Conservation (phyloP, 2,113 vertebrate species). For the Orycteropus afer region DNA sequence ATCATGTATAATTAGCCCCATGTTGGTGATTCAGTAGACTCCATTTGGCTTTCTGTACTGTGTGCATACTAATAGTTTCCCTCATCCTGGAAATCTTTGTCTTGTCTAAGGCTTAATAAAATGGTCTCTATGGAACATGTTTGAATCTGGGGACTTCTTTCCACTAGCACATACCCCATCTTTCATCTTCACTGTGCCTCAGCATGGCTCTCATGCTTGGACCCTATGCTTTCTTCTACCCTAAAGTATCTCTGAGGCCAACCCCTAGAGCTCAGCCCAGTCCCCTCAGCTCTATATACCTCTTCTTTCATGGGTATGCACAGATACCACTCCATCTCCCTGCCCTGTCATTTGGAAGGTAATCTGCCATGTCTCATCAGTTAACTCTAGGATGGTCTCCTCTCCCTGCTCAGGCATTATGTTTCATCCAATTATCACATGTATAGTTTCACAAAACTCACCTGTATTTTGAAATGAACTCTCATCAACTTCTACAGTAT, state of each 20-base stretch:
- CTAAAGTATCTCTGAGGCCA: not conserved
- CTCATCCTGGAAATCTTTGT: too few relatives aligned
- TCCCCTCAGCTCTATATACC: not conserved
- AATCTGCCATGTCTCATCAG: not conserved
- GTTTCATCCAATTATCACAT: not conserved
- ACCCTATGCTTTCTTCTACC: not conserved
- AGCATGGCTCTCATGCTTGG: too few relatives aligned
- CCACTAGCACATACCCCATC: too few relatives aligned
- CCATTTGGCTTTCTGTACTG: too few relatives aligned
- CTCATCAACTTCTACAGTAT: not conserved
- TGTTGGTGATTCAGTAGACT: too few relatives aligned
- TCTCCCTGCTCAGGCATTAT: not conserved
- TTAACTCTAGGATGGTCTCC: not conserved
- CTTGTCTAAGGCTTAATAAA: too few relatives aligned
- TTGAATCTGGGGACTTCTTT: too few relatives aligned
- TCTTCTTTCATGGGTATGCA: rapidly evolving
- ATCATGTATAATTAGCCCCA: too few relatives aligned
- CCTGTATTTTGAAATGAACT: not conserved
- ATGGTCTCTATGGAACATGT: too few relatives aligned
- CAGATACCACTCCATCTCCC: rapidly evolving
- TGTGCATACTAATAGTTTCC: too few relatives aligned
- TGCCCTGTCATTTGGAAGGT: not conserved
- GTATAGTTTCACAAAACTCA: not conserved
- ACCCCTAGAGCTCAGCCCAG: not conserved
- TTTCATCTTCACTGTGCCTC: not conserved